Conservation (phyloP, 2,888 invertebrate genomes). For the Mythimna ferrago region DNA sequence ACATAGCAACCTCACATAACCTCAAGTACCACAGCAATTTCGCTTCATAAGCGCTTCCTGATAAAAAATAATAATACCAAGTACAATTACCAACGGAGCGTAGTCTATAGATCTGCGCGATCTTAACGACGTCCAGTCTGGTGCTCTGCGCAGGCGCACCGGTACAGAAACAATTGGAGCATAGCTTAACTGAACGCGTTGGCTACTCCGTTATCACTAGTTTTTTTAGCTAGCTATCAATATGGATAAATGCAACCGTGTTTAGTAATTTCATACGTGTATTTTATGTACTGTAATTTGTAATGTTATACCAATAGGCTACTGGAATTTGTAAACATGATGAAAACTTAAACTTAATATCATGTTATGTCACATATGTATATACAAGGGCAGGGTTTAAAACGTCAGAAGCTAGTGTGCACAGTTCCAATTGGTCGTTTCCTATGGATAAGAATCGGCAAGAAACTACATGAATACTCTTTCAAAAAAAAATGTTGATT, state of each 20-base stretch:
- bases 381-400: no score
- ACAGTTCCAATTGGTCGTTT: no score
- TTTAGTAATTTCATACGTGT: constrained; percentile 50
- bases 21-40: constrained; percentile 19
- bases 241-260: constrained; percentile 64
- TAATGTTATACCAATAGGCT: constrained; percentile 1
- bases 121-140: constrained; percentile 61
- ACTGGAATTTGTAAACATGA: no score
- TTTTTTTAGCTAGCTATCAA: constrained; percentile 67
- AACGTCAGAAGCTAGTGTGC: no score
- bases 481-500: no score
- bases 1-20: not conserved
- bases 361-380: no score
- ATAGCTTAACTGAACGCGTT: constrained; percentile 81
- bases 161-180: constrained; percentile 81
- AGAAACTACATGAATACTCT: no score
- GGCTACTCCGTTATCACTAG: constrained; percentile 73
- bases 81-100: constrained; percentile 55
- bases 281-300: constrained; percentile 24
- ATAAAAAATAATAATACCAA: constrained; percentile 44
- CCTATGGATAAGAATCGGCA: no score
- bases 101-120: constrained; percentile 57
- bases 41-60: constrained; percentile 39
- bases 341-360: no score
- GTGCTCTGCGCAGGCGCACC: constrained; percentile 68